Conservation (phyloP, 2,113 vertebrate genomes). For the Natator depressus region DNA sequence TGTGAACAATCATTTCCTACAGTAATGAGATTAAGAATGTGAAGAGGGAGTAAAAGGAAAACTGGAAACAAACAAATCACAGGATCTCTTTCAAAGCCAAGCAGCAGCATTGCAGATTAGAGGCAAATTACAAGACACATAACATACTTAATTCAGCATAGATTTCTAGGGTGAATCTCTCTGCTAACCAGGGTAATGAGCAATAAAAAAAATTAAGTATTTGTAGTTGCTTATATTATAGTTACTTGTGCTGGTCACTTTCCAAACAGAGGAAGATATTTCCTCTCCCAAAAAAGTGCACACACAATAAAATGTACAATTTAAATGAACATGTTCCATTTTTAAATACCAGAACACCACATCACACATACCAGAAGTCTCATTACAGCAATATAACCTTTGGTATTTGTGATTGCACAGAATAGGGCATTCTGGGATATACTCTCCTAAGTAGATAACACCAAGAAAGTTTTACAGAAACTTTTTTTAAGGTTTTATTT, state of each 20-base stretch:
- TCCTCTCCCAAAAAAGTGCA: accelerated
- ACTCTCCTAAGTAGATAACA: background rate
- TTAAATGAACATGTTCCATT: background rate
- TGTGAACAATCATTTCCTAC: conserved; percentile 28
- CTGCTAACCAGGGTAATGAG: background rate
- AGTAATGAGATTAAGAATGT: conserved; percentile 22
- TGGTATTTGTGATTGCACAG: background rate
- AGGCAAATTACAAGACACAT: background rate
- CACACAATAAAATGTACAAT: background rate
- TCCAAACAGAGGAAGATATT: background rate
- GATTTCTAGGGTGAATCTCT: background rate
- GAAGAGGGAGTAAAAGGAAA: conserved; percentile 47
- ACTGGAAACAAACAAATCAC: background rate
- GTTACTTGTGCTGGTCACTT: background rate
- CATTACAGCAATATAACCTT: background rate
- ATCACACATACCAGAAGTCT: accelerated
- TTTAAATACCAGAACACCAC: background rate
- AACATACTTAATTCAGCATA: conserved; percentile 12
- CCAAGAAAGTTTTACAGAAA: conserved; percentile 35
- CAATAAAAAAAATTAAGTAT: background rate
- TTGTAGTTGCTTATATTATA: background rate
- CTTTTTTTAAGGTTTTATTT: background rate
- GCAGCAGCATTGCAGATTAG: conserved; percentile 35
- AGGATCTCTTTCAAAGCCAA: conserved; percentile 21
- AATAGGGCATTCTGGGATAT: background rate